Base-by-base conservation (phyloP, 2,797 vertebrate species). In the Notoglanidium macrostoma region DNA sequence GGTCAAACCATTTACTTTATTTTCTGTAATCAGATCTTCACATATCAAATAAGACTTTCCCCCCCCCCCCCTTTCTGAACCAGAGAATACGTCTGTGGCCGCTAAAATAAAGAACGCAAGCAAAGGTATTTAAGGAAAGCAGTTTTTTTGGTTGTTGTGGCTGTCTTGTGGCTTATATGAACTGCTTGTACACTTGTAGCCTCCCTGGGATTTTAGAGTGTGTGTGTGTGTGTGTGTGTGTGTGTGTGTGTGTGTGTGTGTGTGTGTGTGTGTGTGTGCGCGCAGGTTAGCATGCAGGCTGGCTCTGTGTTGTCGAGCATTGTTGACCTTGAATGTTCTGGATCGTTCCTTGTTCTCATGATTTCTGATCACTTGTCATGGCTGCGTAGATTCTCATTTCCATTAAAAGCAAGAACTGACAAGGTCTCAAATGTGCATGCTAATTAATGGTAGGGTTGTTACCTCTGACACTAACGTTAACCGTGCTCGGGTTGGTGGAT, bases 21-120 rank as follows among this genome's bases (percentile, higher is more conserved):
- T 19, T 21, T 12, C 14, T 79, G 1, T 44, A 80, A 15, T 40
- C 23, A 46, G 19, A 61, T 63, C n/a, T 63, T 81, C 12, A 61
- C 55, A 63, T 83, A 55, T 51, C 49, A 55, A 87, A 63, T 76
- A 44, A 63, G 19, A 44, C 11, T 23, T 72, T 86, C 81, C 44
- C 67, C 23, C 26, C 81, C 44, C 67, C 23, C 26, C 61, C 32
- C 57, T 26, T 83, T 88, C 40, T 57, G n/a, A 68, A 87, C 70
- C 32, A 88, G 86, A 84, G 55, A 74, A 84, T 9, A 67, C 49
- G 4, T 65, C 85, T 61, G 65, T 78, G 84, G 74, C 74, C 49
- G 17, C 67, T 85, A 91, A 89, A 85, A 86, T 83, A 87, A 90
- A 90, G 87, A 77, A 23, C 0, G 19, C 67, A 73, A 57, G 29